Evolutionary conservation across 2,888 invertebrate genomes (phyloP), one percentile per base, ranked within the genome.

Genomic region (Alentia gelatinosa): DNA sequence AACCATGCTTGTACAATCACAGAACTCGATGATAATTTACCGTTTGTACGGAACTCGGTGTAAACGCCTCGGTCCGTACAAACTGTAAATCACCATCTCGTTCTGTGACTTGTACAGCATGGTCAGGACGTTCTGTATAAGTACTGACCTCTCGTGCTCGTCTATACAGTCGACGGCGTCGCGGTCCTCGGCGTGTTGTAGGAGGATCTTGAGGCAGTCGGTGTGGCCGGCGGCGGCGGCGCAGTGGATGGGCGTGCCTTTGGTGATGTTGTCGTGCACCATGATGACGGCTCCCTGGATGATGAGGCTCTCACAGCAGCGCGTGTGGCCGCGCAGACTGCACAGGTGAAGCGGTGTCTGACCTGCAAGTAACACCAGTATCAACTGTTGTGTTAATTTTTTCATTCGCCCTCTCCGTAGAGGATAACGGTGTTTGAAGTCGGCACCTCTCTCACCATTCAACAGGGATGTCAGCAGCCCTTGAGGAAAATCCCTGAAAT

Each of bases 321-420:
- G 96, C 1, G 96, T 95, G 93, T 97, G 97, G 5, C 97, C 97
- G 92, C 96, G 94, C 93, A 97, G 96, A 42, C 97, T 97, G 0
- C 97, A 97, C 79, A 97, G 93, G 93, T 97, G 97, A 83, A 97
- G 95, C 33, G 97, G 97, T 0, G 97, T 97, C 0, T 97, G 86
- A 39, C 93, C 93, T 93, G 90, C 19, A 40, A 40, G n/a, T n/a
- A 35, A 33, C 35, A 89, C 26, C 74, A 89, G n/a, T n/a, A n/a
- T n/a, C n/a, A n/a, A n/a, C n/a, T n/a, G n/a, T n/a, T n/a, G n/a
- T n/a, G n/a, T n/a, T n/a, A n/a, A n/a, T n/a, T n/a, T n/a, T n/a
- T n/a, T n/a, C n/a, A n/a, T n/a, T n/a, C n/a, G n/a, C n/a, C n/a
- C n/a, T n/a, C n/a, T n/a, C n/a, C n/a, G n/a, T n/a, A n/a, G n/a